Percentiles rank a stretch among this genome's conserved stretches.
These are phyloP conservation scores for Sebastes fasciatus DNA, from an alignment of 2,113 vertebrate species.

Conservation along the genomic window DNA sequence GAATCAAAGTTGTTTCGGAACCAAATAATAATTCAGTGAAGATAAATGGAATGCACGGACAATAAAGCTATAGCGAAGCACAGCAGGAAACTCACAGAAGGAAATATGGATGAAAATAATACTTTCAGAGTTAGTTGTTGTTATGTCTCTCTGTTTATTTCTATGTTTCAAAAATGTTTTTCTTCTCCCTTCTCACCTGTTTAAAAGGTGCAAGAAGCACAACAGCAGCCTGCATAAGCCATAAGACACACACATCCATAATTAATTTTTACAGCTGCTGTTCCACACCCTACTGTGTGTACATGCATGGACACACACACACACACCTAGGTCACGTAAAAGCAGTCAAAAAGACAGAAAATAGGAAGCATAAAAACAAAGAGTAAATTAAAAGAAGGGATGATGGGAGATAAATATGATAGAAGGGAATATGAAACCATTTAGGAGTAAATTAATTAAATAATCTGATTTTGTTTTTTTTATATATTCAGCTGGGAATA, in stretches of 20 bases:
- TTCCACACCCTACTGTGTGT: conserved; percentile 13
- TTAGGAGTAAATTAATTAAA: not conserved
- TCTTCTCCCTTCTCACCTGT: not conserved
- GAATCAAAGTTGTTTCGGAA: not conserved
- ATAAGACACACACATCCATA: conserved; percentile 32
- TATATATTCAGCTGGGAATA: not conserved
- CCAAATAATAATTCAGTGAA: not conserved
- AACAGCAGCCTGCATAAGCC: conserved; percentile 1
- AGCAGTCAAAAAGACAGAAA: not conserved
- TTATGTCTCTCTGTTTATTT: not conserved
- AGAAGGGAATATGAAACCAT: not conserved
- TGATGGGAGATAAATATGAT: not conserved
- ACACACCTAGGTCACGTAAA: not conserved
- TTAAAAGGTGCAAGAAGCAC: not conserved
- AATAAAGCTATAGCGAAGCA: not conserved
- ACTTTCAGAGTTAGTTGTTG: not conserved
- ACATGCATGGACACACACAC: not conserved
- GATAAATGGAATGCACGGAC: not conserved
- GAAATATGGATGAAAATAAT: not conserved
- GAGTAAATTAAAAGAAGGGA: not conserved
- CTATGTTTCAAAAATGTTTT: not conserved
- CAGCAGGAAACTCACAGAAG: not conserved
- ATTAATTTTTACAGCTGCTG: conserved; percentile 42
- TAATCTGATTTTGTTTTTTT: not conserved
- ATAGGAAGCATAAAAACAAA: not conserved